A percentile compares a stretch with the other conserved stretches of the same genome.
Conservation (phyloP, 2,113 vertebrate genomes). For the Bufo bufo region DNA sequence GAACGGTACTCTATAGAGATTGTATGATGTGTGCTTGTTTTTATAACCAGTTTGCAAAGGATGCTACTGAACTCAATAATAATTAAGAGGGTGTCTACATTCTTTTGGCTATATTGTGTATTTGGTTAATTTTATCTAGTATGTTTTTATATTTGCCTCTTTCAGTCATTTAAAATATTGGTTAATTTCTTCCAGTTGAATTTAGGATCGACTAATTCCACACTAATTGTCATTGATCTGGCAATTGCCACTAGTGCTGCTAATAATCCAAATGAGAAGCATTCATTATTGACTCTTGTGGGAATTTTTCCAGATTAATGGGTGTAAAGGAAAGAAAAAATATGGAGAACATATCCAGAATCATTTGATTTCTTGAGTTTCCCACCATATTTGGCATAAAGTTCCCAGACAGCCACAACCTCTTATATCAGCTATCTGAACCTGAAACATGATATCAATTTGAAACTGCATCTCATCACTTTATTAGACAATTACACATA, state of each 20-base stretch:
- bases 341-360: too few species aligned
- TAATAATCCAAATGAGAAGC: background rate
- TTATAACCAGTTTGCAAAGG: too few species aligned
- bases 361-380: background rate
- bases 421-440: too few species aligned
- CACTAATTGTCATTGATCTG: background rate
- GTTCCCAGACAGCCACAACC: too few species aligned
- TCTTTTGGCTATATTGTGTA: background rate
- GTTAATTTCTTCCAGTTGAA: background rate
- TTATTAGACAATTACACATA: too few species aligned
- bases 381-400: background rate
- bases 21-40: too few species aligned
- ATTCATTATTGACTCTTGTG: background rate
- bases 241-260: background rate
- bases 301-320: background rate
- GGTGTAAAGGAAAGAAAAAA: background rate
- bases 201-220: background rate
- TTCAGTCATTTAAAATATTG: background rate
- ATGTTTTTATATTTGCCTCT: background rate
- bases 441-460: background rate
- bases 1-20: too few species aligned
- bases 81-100: too few species aligned
- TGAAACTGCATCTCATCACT: background rate
- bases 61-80: too few species aligned
- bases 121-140: background rate